Evolutionary conservation across 2,113 vertebrate genomes (phyloP), one percentile per base, ranked within the genome.

Genomic region (Hippopotamus amphibius): DNA sequence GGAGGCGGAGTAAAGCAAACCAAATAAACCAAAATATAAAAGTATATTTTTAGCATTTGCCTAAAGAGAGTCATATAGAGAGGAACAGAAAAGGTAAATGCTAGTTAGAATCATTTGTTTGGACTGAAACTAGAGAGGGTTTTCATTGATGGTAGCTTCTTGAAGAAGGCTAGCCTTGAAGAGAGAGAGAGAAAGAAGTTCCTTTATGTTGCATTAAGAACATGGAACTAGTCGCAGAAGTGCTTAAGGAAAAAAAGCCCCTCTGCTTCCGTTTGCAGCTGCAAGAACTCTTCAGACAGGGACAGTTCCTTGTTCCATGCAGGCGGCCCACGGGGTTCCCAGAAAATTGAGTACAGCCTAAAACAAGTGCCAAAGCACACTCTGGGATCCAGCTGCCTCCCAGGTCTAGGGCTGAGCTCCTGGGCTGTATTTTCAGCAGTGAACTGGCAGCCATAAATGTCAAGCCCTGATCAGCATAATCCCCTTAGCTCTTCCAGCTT

Each of bases 391-490:
- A 92, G 92, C 74, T 88, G 95, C 69, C 76, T 95, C 97, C 80
- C 59, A 30, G 69, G 87, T 37, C 87, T 55, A 7, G 16, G 43
- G 10, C 68, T 84, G 87, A 92, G 74, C 48, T 84, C 53, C 84
- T 81, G 63, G 89, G 95, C 87, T 87, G 8, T 89, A 76, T 90
- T 96, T 93, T 81, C 76, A 63, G 59, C 94, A 61, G 68, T 43
- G 30, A 92, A 94, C 87, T 96, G 96, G 87, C 95, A 93, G 69
- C 72, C 92, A 90, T 66, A 97, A 96, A 97, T 96, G 95, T 97
- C 96, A 97, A 97, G 57, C 90, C 69, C 95, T 90, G 59, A 96
- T 97, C 96, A 77, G 65, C 88, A 48, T 88, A 97, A 97, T 97
- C 80, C 55, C 83, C 43, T 95, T 93, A 61, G 79, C 85, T 97